A percentile compares a stretch with the other conserved stretches of the same genome.
Evolutionary conservation across 2,888 invertebrate species (phyloP).

Genomic region (Limulus polyphemus): DNA sequence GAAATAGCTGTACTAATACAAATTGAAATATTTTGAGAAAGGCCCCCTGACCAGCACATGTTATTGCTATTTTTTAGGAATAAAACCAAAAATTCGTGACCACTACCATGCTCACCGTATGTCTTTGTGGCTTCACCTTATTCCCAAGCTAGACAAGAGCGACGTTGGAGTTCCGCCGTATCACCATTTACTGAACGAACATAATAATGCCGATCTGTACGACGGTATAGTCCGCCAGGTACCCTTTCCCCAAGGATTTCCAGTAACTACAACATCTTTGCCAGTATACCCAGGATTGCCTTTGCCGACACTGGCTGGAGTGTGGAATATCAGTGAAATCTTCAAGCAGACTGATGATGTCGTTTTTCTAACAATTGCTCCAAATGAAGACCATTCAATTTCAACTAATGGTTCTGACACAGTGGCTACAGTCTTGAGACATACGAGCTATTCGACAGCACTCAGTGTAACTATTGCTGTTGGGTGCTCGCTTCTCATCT

Average conservation of each 20-base stretch:
- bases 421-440: constrained; percentile 16
- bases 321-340: neutral
- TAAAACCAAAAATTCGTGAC: constrained; percentile 76
- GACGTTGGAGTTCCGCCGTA: constrained; percentile 14
- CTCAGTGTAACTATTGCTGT: constrained; percentile 83
- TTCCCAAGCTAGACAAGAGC: constrained; percentile 59
- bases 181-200: constrained; percentile 69
- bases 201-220: constrained; percentile 73
- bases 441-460: constrained; percentile 60
- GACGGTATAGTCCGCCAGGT: constrained; percentile 59
- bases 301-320: too few species aligned
- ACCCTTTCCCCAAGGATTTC: constrained; percentile 5
- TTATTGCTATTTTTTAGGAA: constrained; percentile 47
- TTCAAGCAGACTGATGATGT: neutral
- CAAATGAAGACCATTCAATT: neutral
- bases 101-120: constrained; percentile 90
- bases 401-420: constrained; percentile 13
- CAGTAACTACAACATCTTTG: neutral
- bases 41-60: neutral
- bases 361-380: neutral
- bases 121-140: constrained; percentile 87
- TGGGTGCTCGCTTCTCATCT: constrained; percentile 75
- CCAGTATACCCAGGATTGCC: too few species aligned
- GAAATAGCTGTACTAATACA: neutral
- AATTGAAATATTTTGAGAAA: neutral